These are phyloP conservation scores for Melanotaenia maccullochi DNA, from an alignment of 2,797 vertebrate species.

Conservation along the genomic window DNA sequence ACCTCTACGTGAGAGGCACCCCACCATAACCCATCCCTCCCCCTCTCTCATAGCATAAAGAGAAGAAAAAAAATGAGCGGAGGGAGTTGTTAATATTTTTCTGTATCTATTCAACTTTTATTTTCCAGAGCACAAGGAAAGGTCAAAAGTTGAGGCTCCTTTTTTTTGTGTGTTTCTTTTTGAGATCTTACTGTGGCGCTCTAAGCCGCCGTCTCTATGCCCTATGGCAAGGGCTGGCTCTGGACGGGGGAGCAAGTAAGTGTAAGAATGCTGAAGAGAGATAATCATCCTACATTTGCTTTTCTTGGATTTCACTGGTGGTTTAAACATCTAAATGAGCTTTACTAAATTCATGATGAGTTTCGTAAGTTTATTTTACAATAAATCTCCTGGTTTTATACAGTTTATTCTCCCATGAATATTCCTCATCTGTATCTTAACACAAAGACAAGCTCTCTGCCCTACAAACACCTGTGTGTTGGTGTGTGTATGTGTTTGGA, in stretches of 20 bases:
- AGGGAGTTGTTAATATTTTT: too few relatives aligned
- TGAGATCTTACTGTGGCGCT: too few relatives aligned
- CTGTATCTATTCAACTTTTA: too few relatives aligned
- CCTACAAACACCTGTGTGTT: conserved; percentile 55
- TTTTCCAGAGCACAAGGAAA: too few relatives aligned
- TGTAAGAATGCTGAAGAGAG: not conserved
- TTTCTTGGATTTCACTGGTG: not conserved
- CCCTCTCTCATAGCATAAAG: too few relatives aligned
- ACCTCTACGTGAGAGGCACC: too few relatives aligned
- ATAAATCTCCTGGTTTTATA: conserved; percentile 5
- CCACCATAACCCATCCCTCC: too few relatives aligned
- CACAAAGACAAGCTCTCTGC: conserved; percentile 42
- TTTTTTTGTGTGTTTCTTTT: too few relatives aligned
- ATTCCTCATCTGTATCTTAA: conserved; percentile 26
- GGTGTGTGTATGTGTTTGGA: conserved; percentile 34
- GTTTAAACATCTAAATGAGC: not conserved
- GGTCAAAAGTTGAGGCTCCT: too few relatives aligned
- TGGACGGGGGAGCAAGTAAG: not conserved
- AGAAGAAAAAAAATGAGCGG: too few relatives aligned
- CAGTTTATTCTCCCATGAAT: conserved; percentile 5
- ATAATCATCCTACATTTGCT: not conserved
- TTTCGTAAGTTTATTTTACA: not conserved
- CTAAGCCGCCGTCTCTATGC: too few relatives aligned
- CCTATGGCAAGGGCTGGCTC: too few relatives aligned
- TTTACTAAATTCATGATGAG: not conserved